A percentile compares a stretch with the other conserved stretches of the same genome.
These are phyloP conservation scores for Trididemnum nubilum DNA, from an alignment of 23 tunicate species.

Conservation along the genomic window DNA sequence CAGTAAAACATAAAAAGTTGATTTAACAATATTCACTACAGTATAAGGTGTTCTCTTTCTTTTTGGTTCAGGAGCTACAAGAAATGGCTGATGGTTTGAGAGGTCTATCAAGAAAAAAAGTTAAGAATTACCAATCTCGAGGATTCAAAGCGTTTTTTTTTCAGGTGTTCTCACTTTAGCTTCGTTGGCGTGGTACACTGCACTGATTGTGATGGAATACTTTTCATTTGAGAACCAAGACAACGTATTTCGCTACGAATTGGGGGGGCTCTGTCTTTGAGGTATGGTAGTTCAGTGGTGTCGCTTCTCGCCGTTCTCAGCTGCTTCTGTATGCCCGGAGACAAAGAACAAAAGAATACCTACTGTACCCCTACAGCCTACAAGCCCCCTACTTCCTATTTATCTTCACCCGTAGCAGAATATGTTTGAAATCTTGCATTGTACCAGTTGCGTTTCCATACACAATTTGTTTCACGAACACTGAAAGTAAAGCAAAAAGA, in stretches of 20 bases:
- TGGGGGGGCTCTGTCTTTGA: slow-evolving; percentile 76
- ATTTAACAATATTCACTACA: too few relatives aligned
- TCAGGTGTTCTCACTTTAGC: slow-evolving; percentile 52
- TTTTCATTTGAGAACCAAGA: slow-evolving; percentile 66
- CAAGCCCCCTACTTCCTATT: not conserved
- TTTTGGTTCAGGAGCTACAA: too few relatives aligned
- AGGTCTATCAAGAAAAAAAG: too few relatives aligned
- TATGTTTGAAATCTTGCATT: slow-evolving; percentile 11
- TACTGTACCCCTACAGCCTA: slow-evolving; percentile 2
- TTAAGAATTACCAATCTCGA: too few relatives aligned
- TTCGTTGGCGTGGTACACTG: slow-evolving; percentile 71
- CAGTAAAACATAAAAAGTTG: too few relatives aligned
- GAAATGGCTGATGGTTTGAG: too few relatives aligned
- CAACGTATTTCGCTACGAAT: slow-evolving; percentile 64
- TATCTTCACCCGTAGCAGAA: not conserved
- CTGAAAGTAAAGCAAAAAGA: too few relatives aligned
- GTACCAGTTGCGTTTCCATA: too few relatives aligned
- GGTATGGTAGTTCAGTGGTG: slow-evolving; percentile 39
- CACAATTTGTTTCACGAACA: too few relatives aligned
- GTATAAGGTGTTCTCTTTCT: too few relatives aligned
- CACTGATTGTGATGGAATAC: slow-evolving; percentile 59
- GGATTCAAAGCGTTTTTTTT: too few relatives aligned
- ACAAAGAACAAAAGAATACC: slow-evolving; percentile 31
- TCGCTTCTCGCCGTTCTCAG: slow-evolving; percentile 31
- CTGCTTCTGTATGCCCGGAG: slow-evolving; percentile 64